Base-by-base conservation (phyloP, 2,797 vertebrate genomes). In the Trematomus bernacchii region DNA sequence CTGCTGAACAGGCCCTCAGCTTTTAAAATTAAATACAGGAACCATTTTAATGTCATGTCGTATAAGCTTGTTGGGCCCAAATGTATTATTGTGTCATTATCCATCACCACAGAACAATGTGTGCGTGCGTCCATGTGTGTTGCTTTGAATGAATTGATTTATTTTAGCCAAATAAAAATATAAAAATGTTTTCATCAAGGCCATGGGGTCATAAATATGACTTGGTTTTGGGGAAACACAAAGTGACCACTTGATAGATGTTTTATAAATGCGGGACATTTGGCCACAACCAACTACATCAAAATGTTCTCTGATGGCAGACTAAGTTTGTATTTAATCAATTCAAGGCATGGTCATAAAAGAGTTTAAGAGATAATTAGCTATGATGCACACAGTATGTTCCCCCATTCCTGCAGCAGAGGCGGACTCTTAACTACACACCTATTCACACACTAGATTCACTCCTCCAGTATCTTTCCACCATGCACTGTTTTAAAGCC, bases 131-230 rank as follows among this genome's bases (percentile, higher is more conserved):
- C 59, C n/a, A 15, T 48, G 51, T 60, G 54, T 18, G 72, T 61
- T 71, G 76, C 57, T 77, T 61, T 66, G 52, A 71, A 12, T 62
- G 21, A 86, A 66, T 54, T 23, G 59, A 61, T 46, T 52, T 60
- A 70, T 55, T 70, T 27, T 27, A 27, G 27, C 27, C 27, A 27
- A 27, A 27, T 27, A 27, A 27, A 27, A 43, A 10, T n/a, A 58
- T 73, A 1, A 10, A 61, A 57, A 27, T 61, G 51, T 66, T 64
- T 73, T 69, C 43, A 57, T 53, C 15, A 19, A 58, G 63, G 67
- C 82, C 74, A 69, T 52, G 50, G 61, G 64, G 66, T 80, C 69
- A 53, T 80, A 78, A 87, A 68, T 70, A 46, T 50, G 54, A 71
- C 50, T 66, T 53, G 47, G 61, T 73, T 84, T 76, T 30, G 16